Base-by-base conservation (phyloP, 2,888 invertebrate genomes). In the Crocallis elinguaria region DNA sequence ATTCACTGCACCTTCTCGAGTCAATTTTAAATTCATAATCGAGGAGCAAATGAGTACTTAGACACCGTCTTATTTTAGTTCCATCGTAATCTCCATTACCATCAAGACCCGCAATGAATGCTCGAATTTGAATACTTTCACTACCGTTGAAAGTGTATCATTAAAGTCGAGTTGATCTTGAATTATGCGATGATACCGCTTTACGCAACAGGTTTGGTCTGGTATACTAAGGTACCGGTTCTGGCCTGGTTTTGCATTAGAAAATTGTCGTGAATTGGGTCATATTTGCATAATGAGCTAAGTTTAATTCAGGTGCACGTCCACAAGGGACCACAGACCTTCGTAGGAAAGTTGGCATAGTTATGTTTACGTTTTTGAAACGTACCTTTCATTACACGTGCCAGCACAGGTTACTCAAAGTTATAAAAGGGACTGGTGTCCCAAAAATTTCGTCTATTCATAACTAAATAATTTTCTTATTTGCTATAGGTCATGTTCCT, bases 1-100 rank as follows among this genome's bases (percentile, higher is more conserved):
- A 74, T 80, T 79, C 80, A 79, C 79, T 75, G 81, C 73, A 73
- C 73, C 74, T 73, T 75, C 72, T 73, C 52, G 57, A 45, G 63
- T 64, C 46, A 65, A 70, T 60, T 64, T 69, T 60, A 67, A 62
- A 63, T 60, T 69, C 58, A 54, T 54, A 54, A 54, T 63, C 53
- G 61, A 58, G 66, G 57, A 69, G 58, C 50, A 65, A 64, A 67
- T 68, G 64, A 57, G 51, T 60, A 60, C 57, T 49, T 49, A 25
- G 30, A 37, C 23, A 42, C 32, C 8, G 53, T 36, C 16, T 54
- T 48, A 35, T 43, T 49, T 55, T 49, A 49, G 49, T 36, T 27
- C 41, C 32, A 42, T 37, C 45, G 55, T 50, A 45, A 49, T 55
- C 45, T 46, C 41, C 19, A 49, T 49, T 44, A 51, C 37, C 42